A percentile compares a stretch with the other conserved stretches of the same genome.
phyloP scores from a whole-genome alignment of 1,140 invertebrate genomes.

The Aculops lycopersici region DNA sequence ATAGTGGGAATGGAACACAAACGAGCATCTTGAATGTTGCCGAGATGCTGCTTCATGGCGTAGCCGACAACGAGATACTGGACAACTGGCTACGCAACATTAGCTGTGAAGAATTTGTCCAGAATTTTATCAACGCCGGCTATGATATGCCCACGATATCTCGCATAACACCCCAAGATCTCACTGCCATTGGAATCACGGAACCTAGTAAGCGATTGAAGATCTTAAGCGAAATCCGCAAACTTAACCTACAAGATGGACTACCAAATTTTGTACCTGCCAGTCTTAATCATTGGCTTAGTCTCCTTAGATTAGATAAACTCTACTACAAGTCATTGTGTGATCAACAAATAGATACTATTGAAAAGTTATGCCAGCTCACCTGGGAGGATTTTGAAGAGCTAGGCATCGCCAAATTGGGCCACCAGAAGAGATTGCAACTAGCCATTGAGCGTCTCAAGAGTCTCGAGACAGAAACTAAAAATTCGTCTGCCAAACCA shows the following conservation, averaged over 20 bases:
- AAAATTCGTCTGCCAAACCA: not conserved
- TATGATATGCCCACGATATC: conserved; percentile 90
- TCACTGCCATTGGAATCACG: conserved; percentile 50
- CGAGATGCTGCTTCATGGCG: not conserved
- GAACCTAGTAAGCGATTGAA: conserved; percentile 83
- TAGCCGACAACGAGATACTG: conserved; percentile 58
- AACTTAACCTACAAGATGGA: conserved; percentile 66
- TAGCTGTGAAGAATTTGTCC: conserved; percentile 77
- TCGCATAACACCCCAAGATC: conserved; percentile 60
- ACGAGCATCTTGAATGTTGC: too few relatives aligned
- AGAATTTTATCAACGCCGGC: conserved; percentile 64
- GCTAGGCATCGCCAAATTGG: conserved; percentile 44
- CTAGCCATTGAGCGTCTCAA: not conserved
- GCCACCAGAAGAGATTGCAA: conserved; percentile 5
- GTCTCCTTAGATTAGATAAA: conserved; percentile 52
- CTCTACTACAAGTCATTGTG: conserved; percentile 48
- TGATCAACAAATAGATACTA: conserved; percentile 63
- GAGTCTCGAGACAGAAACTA: too few relatives aligned
- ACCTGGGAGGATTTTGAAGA: conserved; percentile 97
- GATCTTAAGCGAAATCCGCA: conserved; percentile 74
- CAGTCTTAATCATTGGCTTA: conserved; percentile 65
- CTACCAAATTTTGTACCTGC: conserved; percentile 24
- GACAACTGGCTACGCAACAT: conserved; percentile 71
- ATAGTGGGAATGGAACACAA: too few relatives aligned
- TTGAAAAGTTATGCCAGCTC: conserved; percentile 47